Evolutionary conservation across 1,140 invertebrate species (phyloP).

Genomic region (Philaenus spumarius): DNA sequence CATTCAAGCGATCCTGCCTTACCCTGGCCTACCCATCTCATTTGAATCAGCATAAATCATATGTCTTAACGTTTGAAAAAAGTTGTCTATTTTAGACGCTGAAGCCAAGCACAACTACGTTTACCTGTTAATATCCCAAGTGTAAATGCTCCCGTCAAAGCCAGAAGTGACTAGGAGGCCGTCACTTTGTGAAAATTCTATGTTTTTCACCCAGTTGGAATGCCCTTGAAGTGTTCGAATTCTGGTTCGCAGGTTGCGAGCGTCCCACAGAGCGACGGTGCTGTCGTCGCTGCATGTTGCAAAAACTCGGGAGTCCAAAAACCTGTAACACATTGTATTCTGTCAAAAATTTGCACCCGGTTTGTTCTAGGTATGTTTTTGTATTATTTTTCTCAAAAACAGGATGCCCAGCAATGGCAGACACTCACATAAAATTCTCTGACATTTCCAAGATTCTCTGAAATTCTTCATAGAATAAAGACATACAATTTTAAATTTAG

Average conservation of each 20-base stretch:
- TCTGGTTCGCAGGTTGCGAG: constrained; percentile 69
- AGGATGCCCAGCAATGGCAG: no score
- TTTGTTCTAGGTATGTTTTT: no score
- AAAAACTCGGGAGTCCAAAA: constrained; percentile 80
- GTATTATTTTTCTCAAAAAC: no score
- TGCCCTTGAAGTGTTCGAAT: constrained; percentile 76
- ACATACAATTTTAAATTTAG: no score
- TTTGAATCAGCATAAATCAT: background rate
- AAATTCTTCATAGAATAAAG: no score
- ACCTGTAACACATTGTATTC: constrained; percentile 60
- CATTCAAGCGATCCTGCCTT: no score
- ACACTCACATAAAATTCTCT: no score
- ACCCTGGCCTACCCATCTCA: no score
- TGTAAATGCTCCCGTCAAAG: constrained; percentile 88
- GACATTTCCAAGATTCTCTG: no score
- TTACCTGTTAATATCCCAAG: constrained; percentile 89
- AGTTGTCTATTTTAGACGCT: background rate
- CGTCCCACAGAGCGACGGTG: constrained; percentile 88
- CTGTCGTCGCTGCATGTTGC: constrained; percentile 91
- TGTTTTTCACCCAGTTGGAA: constrained; percentile 95
- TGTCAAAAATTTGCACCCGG: no score
- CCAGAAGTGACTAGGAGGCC: constrained; percentile 83
- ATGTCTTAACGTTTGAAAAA: background rate
- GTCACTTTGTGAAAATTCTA: constrained; percentile 84
- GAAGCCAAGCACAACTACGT: background rate